These are phyloP conservation scores for Chelonia mydas DNA, from an alignment of 2,797 vertebrate genomes.

Conservation along the genomic window DNA sequence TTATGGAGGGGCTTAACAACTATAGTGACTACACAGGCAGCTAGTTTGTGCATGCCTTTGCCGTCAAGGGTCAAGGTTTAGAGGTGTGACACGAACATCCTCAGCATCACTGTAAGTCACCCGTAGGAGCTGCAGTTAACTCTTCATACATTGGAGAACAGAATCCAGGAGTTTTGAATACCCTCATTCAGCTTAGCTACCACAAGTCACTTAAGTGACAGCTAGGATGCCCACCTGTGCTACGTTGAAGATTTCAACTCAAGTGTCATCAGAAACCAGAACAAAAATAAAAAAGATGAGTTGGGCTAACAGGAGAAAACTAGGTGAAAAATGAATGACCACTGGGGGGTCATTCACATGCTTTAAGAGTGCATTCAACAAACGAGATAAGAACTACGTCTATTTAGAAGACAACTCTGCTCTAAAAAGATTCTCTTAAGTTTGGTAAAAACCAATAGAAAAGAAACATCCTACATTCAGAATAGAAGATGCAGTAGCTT, in stretches of 20 bases:
- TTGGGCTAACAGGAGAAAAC: slow-evolving; percentile 37
- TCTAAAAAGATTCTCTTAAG: background rate
- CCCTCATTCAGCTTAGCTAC: slow-evolving; percentile 49
- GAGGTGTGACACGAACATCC: background rate
- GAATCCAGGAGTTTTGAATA: background rate
- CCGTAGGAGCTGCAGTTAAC: slow-evolving; percentile 26
- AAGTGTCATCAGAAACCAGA: slow-evolving; percentile 57
- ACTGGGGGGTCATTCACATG: slow-evolving; percentile 47
- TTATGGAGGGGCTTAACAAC: slow-evolving; percentile 32
- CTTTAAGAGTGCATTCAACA: slow-evolving; percentile 65
- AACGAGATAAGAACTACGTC: slow-evolving; percentile 65
- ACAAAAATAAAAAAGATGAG: slow-evolving; percentile 6
- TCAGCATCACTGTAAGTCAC: slow-evolving; percentile 44
- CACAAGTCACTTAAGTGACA: slow-evolving; percentile 54
- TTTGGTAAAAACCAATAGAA: slow-evolving; percentile 44
- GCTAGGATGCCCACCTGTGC: slow-evolving; percentile 39
- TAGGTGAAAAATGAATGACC: slow-evolving; percentile 34
- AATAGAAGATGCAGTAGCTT: slow-evolving; percentile 51
- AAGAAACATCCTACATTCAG: slow-evolving; percentile 59
- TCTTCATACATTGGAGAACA: background rate
- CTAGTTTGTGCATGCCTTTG: background rate
- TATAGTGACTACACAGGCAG: background rate
- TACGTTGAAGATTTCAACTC: slow-evolving; percentile 26
- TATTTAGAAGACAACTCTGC: slow-evolving; percentile 59
- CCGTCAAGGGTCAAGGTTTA: background rate